Base-by-base conservation (phyloP, 2,888 invertebrate species). In the Tuberolachnus salignus region DNA sequence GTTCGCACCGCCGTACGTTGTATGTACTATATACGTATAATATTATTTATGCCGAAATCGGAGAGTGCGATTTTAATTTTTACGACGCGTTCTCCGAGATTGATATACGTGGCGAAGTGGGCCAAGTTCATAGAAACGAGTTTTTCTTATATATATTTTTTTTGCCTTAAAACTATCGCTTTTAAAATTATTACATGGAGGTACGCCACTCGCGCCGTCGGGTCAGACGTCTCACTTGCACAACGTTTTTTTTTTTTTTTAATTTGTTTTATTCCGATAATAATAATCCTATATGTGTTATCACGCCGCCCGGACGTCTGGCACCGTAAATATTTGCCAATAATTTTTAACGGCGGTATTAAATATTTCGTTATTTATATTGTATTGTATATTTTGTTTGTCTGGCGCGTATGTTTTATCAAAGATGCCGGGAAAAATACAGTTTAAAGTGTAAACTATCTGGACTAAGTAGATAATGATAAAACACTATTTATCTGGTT, bases 111-210 rank as follows among this genome's bases (percentile, higher is more conserved):
- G 61, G 14, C 34, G 26, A 73, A 61, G 73, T 73, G 63, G 73
- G 73, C 73, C 73, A 73, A 73, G 73, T 73, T 73, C 73, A 63
- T 26, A 34, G 19, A 51, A 63, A 73, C 73, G 14, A 34, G 73
- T 73, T 73, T 63, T 10, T 34, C 16, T 63, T 34, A 34, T 34
- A 34, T 34, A 34, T 34, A 34, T 34, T 34, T 34, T 6, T 34
- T 4, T 6, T 4, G 34, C 34, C n/a, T n/a, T n/a, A n/a, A n/a
- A n/a, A 63, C 73, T 73, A 73, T 73, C 61, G 61, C 61, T 73
- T 73, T 73, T 63, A 34, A 9, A 49, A 67, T 66, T 19, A 42
- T 46, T 46, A 46, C 64, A 34, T 34, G 3, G 34, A 3, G 34
- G 34, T 34, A 57, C 23, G 23, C n/a, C 34, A 23, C 59, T 16